These are phyloP conservation scores for Drosophila greeni DNA, from an alignment of 2,888 invertebrate species.

Conservation along the genomic window DNA sequence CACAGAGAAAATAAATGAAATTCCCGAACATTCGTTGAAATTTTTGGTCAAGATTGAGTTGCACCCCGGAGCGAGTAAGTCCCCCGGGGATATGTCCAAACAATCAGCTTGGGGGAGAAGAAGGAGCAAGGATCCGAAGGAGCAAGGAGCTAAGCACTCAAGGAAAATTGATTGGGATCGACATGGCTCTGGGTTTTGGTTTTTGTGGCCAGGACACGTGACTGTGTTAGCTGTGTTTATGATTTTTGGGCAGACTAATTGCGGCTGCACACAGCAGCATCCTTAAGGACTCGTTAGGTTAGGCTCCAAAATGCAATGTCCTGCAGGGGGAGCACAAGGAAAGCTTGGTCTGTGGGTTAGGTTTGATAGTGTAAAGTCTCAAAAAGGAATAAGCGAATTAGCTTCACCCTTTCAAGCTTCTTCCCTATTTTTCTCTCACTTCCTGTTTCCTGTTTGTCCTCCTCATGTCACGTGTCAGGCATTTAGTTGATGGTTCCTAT, in stretches of 20 bases:
- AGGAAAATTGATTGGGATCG: conserved; percentile 1
- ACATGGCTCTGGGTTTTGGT: not conserved
- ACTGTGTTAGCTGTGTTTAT: not conserved
- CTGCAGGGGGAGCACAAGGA: not conserved
- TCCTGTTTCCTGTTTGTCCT: conserved; percentile 2
- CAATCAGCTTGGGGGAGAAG: not conserved
- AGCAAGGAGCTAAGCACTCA: not conserved
- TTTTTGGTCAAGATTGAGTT: conserved; percentile 24
- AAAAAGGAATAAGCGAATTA: not conserved
- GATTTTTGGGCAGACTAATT: conserved; percentile 1
- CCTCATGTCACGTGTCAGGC: conserved; percentile 18
- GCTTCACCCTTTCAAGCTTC: not conserved
- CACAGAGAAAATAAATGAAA: conserved; percentile 28
- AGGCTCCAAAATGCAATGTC: not conserved
- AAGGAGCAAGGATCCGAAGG: too few relatives aligned
- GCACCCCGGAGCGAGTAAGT: not conserved
- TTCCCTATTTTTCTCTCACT: not conserved
- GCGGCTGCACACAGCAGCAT: not conserved
- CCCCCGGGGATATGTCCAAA: not conserved
- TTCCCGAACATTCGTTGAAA: conserved; percentile 25
- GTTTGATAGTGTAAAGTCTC: too few relatives aligned
- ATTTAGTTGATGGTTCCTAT: conserved; percentile 28
- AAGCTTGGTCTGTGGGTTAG: not conserved
- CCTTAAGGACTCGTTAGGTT: not conserved
- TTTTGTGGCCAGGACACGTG: conserved; percentile 3